These are phyloP conservation scores for Athripsodes cinereus DNA, from an alignment of 2,888 invertebrate species.

Conservation along the genomic window DNA sequence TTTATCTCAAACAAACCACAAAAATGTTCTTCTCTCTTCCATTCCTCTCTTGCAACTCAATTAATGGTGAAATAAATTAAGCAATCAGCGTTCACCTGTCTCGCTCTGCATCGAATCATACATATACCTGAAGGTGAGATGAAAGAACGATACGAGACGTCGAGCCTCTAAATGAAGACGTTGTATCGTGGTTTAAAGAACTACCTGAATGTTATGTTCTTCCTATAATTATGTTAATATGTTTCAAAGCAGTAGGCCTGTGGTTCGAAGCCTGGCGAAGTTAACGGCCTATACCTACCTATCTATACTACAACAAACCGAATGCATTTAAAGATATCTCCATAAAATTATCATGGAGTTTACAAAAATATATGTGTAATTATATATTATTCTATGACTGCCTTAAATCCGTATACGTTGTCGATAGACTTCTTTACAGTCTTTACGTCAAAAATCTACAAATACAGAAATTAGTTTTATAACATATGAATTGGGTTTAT, in stretches of 20 bases:
- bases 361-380: too few species aligned
- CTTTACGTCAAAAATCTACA: too few species aligned
- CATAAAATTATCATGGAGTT: too few species aligned
- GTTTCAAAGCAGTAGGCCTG: not conserved
- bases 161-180: slow-evolving; percentile 17
- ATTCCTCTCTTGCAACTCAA: not conserved
- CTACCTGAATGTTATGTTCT: slow-evolving; percentile 11
- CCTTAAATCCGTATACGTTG: too few species aligned
- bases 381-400: too few species aligned
- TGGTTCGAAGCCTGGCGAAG: not conserved
- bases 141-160: not conserved
- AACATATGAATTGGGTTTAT: too few species aligned
- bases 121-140: not conserved
- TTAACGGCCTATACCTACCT: too few species aligned
- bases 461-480: too few species aligned
- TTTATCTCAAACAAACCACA: too few species aligned
- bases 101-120: not conserved
- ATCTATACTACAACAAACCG: too few species aligned
- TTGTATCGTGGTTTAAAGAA: slow-evolving; percentile 5
- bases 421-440: too few species aligned
- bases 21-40: not conserved
- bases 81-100: not conserved
- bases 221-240: slow-evolving; percentile 20
- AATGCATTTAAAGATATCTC: too few species aligned
- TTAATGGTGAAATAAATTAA: slow-evolving; percentile 2